phyloP scores from a whole-genome alignment of 2,888 invertebrate genomes.

The Fragum whitleyi region DNA sequence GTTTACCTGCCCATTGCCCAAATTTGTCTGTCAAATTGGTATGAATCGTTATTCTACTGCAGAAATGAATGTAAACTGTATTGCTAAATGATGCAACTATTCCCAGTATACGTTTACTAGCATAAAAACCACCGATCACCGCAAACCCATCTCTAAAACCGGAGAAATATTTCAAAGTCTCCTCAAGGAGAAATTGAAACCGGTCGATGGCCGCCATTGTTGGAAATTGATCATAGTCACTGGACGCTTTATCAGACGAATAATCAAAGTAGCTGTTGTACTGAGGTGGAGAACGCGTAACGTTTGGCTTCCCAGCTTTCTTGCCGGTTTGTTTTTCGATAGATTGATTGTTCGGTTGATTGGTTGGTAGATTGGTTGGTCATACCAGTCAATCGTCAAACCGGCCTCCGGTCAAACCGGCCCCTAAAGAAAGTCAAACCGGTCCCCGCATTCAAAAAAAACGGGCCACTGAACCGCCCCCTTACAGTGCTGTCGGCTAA shows the following conservation, averaged over 20 bases:
- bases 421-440: no score
- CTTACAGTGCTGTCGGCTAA: no score
- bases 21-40: conserved; percentile 87
- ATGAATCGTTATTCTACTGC: conserved; percentile 67
- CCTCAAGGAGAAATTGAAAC: conserved; percentile 76
- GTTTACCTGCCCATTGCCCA: conserved; percentile 95
- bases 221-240: conserved; percentile 7
- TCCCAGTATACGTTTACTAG: conserved; percentile 68
- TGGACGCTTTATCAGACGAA: neutral
- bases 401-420: no score
- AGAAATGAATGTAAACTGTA: conserved; percentile 73
- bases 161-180: conserved; percentile 71
- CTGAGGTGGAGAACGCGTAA: no score
- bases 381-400: no score
- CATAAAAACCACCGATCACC: conserved; percentile 77
- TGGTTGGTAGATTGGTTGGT: no score
- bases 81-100: conserved; percentile 60
- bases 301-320: no score
- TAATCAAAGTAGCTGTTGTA: conserved; percentile 7
- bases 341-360: no score
- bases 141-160: conserved; percentile 77
- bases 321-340: no score
- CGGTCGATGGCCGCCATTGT: conserved; percentile 80
- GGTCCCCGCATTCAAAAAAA: no score
- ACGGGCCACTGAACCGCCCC: no score